Conservation (phyloP, 2,113 vertebrate genomes). For the Ceyx margarethae region DNA sequence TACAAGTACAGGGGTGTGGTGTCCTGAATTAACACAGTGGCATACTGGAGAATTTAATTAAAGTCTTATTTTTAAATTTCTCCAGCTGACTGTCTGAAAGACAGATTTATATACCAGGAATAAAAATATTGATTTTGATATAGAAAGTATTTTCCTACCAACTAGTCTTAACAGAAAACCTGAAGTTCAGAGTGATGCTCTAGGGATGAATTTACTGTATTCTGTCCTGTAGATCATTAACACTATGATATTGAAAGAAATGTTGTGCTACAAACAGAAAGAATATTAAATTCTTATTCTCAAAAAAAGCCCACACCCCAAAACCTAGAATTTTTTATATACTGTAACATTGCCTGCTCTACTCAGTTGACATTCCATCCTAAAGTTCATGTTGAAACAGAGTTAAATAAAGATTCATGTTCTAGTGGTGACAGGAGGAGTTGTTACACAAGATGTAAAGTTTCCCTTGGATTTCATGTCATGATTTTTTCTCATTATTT, state of each 20-base stretch:
- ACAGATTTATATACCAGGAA: slow-evolving; percentile 28
- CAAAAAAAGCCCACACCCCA: background rate
- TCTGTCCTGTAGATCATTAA: background rate
- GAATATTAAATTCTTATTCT: background rate
- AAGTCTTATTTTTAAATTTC: slow-evolving; percentile 71
- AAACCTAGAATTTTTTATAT: background rate
- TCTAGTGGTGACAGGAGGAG: slow-evolving; percentile 31
- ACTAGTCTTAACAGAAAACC: background rate
- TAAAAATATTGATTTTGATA: slow-evolving; percentile 48
- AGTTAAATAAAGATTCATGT: slow-evolving; percentile 65
- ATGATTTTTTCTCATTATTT: slow-evolving; percentile 70
- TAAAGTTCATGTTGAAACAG: background rate
- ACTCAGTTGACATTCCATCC: background rate
- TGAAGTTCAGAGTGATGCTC: background rate
- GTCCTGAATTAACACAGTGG: slow-evolving; percentile 71
- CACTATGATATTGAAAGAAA: background rate
- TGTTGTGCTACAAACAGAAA: background rate
- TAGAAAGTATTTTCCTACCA: slow-evolving; percentile 14
- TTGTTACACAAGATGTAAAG: slow-evolving; percentile 66
- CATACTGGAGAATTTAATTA: slow-evolving; percentile 62
- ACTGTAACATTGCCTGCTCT: background rate
- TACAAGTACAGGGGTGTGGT: slow-evolving; percentile 76
- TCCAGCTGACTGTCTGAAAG: slow-evolving; percentile 47
- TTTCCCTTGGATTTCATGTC: slow-evolving; percentile 65
- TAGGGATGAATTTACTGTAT: background rate